Base-by-base conservation (phyloP, 2,113 vertebrate genomes). In the Spilogale gracilis region DNA sequence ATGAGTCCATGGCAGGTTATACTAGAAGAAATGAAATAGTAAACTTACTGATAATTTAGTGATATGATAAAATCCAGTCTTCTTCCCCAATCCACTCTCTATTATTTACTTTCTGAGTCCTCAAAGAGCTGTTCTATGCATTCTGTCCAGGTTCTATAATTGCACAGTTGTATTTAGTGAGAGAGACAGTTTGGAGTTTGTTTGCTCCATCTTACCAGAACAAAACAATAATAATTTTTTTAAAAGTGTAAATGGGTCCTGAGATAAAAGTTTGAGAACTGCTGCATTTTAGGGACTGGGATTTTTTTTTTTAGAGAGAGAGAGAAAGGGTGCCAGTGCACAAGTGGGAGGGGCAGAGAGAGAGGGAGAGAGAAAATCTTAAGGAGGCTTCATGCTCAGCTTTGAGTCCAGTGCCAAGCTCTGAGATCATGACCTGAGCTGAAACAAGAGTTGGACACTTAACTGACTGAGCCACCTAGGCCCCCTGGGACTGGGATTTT, bases 41-140 rank as follows among this genome's bases (percentile, higher is more conserved):
- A 88, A 97, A 69, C 21, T 84, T 48, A 91, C 13, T 82, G 56
- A 91, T 83, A 93, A 96, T 86, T 89, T 45, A 76, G 30, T 80
- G 48, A 52, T 83, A 65, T 20, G 79, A 83, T 17, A 54, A 83
- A 63, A 87, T 60, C 43, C 65, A n/a, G 17, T 95, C 60, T 97
- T 93, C 38, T 73, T 94, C 6, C 38, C 43, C 67, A 87, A 78
- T 71, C 25, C 5, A 71, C 48, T 81, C 20, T 45, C 80, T 91
- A 27, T 45, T 94, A 67, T 90, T 91, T 89, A 95, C 86, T 73
- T 96, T 52, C 14, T 32, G 9, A 74, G 32, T 89, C 27, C 50
- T 91, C 20, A 60, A 85, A 78, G 88, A 93, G 61, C 38, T 93
- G 48, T n/a, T 73, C 20, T 21, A 58, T 76, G 13, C 4, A 84